phyloP scores from a whole-genome alignment of 2,888 invertebrate genomes.

The Gari tellinella region DNA sequence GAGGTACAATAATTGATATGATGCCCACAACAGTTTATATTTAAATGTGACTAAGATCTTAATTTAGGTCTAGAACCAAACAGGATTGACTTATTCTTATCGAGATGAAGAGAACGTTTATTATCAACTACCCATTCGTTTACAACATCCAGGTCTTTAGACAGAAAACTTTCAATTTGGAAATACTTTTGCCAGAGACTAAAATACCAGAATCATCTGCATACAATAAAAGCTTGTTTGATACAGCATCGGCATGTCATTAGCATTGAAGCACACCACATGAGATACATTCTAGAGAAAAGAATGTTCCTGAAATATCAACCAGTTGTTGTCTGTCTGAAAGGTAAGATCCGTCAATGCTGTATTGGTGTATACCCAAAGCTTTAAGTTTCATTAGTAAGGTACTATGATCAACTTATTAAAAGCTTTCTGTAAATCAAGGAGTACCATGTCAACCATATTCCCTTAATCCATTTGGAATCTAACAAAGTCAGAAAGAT shows the following conservation, averaged over 20 bases:
- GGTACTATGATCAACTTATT: not conserved
- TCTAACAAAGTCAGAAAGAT: not conserved
- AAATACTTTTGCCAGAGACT: constrained; percentile 5
- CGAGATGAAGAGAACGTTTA: constrained; percentile 5
- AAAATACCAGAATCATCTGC: constrained; percentile 8
- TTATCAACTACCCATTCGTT: constrained; percentile 11
- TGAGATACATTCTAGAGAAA: not conserved
- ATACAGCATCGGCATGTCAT: not conserved
- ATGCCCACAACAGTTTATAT: too few species aligned
- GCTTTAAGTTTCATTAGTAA: not conserved
- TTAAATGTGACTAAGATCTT: too few species aligned
- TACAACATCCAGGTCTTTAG: constrained; percentile 1
- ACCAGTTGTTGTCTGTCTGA: constrained; percentile 1
- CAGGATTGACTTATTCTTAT: constrained; percentile 6
- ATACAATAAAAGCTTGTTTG: not conserved
- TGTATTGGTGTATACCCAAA: not conserved
- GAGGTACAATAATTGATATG: too few species aligned
- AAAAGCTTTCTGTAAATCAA: not conserved
- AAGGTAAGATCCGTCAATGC: not conserved
- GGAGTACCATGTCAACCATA: not conserved
- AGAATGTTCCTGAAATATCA: not conserved
- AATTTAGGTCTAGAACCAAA: not conserved
- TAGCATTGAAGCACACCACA: not conserved
- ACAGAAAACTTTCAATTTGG: not conserved
- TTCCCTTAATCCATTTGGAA: not conserved